Conservation (phyloP, 2,888 invertebrate species). For the Metopia argyrocephala region DNA sequence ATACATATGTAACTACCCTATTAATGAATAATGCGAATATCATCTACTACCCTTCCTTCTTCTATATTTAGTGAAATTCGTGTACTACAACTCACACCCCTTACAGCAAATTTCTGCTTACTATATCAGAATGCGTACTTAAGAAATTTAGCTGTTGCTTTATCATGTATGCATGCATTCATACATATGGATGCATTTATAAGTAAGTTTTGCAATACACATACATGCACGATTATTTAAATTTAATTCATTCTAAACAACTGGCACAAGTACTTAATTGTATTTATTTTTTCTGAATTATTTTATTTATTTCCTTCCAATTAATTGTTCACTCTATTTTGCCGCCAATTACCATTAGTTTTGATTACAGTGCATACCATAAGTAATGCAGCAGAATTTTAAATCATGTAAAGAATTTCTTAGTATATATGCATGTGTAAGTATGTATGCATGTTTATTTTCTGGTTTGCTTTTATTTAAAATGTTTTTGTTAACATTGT, state of each 20-base stretch:
- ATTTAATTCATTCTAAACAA: not conserved
- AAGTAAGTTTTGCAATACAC: not conserved
- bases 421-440: not conserved
- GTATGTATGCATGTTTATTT: slow-evolving; percentile 8
- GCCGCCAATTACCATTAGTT: slow-evolving; percentile 36
- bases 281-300: not conserved
- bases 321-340: slow-evolving; percentile 23
- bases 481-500: not conserved
- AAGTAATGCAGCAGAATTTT: not conserved
- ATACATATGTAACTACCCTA: too few species aligned
- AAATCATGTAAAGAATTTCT: not conserved
- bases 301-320: slow-evolving; percentile 28
- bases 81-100: too few species aligned
- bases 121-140: too few species aligned
- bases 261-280: not conserved
- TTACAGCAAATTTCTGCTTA: too few species aligned
- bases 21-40: too few species aligned
- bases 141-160: too few species aligned
- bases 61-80: too few species aligned
- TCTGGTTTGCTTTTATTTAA: slow-evolving; percentile 48
- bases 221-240: not conserved
- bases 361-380: not conserved
- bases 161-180: too few species aligned
- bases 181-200: too few species aligned
- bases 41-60: too few species aligned